Base-by-base conservation (phyloP, 2,797 vertebrate genomes). In the Melanotaenia maccullochi region DNA sequence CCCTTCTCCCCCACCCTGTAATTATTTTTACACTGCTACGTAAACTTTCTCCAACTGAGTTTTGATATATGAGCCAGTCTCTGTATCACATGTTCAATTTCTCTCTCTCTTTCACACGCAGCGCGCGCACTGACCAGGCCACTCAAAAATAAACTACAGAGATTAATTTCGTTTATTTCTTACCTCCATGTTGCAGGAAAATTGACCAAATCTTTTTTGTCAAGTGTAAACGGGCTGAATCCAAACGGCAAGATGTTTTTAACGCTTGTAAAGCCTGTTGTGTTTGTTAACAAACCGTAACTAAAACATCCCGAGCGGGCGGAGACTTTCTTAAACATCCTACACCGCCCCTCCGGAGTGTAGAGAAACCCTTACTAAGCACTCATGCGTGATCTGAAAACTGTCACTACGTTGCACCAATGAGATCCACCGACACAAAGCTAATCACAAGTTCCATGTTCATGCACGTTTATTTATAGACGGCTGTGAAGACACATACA, bases 391-490 rank as follows among this genome's bases (percentile, higher is more conserved):
- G 16, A 25, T 13, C 24, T 16, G 24, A 24, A 44, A 62, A 75
- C 33, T 58, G 83, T 84, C 77, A 59, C 22, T 0, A 1, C 0
- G 6, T 4, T 54, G 12, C 38, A 47, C 79, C 79, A 86, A 81
- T 75, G 3, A 56, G 18, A 76, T 16, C 28, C 28, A 18, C 25
- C 3, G 25, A 7, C 4, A 11, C 36, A 20, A 7, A 36, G 9
- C 87, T 85, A 88, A 86, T 90, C 82, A 82, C 22, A 57, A 47
- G 11, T 12, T 12, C 20, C 30, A 36, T 0, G 20, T 35, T 72
- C 65, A 13, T 5, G 49, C 22, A 30, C 1, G 4, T 71, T 60
- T 93, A 93, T 91, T 91, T 87, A 84, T 88, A 90, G 74, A 52
- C 54, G 25, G 18, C 52, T 28, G 68, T 25, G 60, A 40, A 22